phyloP scores from a whole-genome alignment of 1,140 invertebrate species.

The Anoplophora glabripennis region DNA sequence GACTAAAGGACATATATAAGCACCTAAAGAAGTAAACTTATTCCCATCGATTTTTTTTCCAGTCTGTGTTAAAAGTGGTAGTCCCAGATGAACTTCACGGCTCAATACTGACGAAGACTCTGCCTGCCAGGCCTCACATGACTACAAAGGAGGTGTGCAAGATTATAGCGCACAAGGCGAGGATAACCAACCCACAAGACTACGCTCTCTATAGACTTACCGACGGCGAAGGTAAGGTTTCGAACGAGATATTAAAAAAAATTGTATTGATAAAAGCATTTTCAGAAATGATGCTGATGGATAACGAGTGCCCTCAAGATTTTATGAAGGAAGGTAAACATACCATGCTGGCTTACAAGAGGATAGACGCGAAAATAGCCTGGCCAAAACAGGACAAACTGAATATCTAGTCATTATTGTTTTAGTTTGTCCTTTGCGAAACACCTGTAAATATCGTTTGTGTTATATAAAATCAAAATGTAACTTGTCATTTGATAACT shows the following conservation, averaged over 20 bases:
- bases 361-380: conserved; percentile 93
- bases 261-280: conserved; percentile 37
- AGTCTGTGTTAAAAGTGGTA: conserved; percentile 81
- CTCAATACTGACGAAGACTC: conserved; percentile 83
- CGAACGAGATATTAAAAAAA: neutral
- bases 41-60: conserved; percentile 22
- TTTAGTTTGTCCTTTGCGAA: conserved; percentile 3
- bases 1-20: no score
- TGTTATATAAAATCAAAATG: conserved; percentile 3
- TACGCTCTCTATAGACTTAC: conserved; percentile 91
- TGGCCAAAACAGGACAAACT: conserved; percentile 72
- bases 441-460: conserved; percentile 10
- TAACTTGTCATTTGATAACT: conserved; percentile 8
- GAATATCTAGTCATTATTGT: conserved; percentile 36
- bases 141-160: conserved; percentile 88
- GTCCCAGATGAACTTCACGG: conserved; percentile 90
- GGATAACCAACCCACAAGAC: conserved; percentile 93
- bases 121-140: conserved; percentile 88
- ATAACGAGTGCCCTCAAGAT: conserved; percentile 88
- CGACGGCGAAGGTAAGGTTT: conserved; percentile 75
- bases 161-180: conserved; percentile 88
- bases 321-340: conserved; percentile 69
- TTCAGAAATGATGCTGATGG: conserved; percentile 84
- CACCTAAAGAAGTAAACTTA: no score
- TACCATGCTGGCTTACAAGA: conserved; percentile 90